Conservation (phyloP, 2,797 vertebrate genomes). For the Spinus pinus region DNA sequence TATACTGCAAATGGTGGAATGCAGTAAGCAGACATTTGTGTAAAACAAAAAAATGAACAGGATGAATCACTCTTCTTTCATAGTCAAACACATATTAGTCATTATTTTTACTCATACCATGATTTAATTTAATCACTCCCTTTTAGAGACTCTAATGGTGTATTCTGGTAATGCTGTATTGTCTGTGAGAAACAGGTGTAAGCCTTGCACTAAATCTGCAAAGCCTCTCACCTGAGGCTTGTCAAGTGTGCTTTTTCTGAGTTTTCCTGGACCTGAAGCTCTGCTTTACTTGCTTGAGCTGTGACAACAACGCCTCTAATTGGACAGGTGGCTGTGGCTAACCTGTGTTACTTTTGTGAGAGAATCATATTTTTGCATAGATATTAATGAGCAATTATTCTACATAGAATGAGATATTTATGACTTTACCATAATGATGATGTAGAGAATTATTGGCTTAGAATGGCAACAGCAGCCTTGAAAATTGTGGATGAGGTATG, state of each 20-base stretch:
- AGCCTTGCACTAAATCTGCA: neutral
- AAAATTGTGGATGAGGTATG: accelerated
- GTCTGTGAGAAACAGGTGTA: neutral
- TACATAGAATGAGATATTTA: neutral
- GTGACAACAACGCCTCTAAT: neutral
- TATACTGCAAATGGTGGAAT: neutral
- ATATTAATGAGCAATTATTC: neutral
- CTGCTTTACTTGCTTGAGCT: neutral
- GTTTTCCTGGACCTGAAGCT: neutral
- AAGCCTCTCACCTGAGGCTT: neutral
- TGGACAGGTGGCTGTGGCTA: neutral
- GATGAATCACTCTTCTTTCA: neutral
- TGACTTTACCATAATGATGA: neutral
- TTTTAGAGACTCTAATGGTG: neutral
- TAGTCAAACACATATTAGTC: neutral
- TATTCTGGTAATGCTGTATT: neutral
- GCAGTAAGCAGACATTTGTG: neutral
- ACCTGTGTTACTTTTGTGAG: neutral
- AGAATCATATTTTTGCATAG: neutral
- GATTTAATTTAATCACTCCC: neutral
- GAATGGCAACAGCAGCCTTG: neutral
- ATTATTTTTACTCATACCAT: neutral
- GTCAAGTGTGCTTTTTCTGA: neutral
- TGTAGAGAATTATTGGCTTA: neutral
- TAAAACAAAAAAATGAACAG: neutral